Evolutionary conservation across 1,140 invertebrate species (phyloP).

Genomic region (Drosophila trapezifrons): DNA sequence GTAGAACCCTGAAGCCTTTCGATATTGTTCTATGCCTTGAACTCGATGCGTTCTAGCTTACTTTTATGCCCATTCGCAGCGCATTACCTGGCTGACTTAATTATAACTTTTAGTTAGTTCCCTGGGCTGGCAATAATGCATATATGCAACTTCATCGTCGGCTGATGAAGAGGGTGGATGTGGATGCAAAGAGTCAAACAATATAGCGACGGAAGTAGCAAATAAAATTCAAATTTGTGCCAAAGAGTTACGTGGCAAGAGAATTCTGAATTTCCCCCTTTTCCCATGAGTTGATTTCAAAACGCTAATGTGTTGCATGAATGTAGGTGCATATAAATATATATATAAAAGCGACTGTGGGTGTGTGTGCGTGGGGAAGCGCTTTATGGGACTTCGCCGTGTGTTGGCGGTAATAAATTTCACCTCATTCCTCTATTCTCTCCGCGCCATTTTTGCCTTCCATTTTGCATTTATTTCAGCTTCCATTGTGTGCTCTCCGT

Average conservation of each 20-base stretch:
- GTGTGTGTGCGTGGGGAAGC: conserved; percentile 47
- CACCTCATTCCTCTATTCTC: conserved; percentile 5
- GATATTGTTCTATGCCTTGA: conserved; percentile 13
- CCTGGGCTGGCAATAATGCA: conserved; percentile 54
- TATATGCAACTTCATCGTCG: conserved; percentile 58
- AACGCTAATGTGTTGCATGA: conserved; percentile 65
- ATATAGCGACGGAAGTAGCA: conserved; percentile 76
- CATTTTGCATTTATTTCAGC: conserved; percentile 67
- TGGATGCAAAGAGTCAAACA: conserved; percentile 56
- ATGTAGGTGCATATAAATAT: not conserved
- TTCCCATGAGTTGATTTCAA: conserved; percentile 61
- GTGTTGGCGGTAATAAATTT: conserved; percentile 69
- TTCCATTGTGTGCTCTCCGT: conserved; percentile 32
- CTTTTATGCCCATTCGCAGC: conserved; percentile 55
- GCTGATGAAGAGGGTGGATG: not conserved
- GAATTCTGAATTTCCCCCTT: conserved; percentile 25
- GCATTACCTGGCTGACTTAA: conserved; percentile 61
- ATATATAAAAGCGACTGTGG: not conserved
- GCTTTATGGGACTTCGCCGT: conserved; percentile 53
- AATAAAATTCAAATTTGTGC: conserved; percentile 82
- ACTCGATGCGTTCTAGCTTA: conserved; percentile 4
- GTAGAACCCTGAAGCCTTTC: not conserved
- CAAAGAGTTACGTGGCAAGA: conserved; percentile 71
- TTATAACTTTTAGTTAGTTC: conserved; percentile 67
- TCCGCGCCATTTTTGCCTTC: conserved; percentile 51